Evolutionary conservation across 30 jellyfish, hydroid and myxozoan genomes (phyloP).

Genomic region (Sanderia malayensis): DNA sequence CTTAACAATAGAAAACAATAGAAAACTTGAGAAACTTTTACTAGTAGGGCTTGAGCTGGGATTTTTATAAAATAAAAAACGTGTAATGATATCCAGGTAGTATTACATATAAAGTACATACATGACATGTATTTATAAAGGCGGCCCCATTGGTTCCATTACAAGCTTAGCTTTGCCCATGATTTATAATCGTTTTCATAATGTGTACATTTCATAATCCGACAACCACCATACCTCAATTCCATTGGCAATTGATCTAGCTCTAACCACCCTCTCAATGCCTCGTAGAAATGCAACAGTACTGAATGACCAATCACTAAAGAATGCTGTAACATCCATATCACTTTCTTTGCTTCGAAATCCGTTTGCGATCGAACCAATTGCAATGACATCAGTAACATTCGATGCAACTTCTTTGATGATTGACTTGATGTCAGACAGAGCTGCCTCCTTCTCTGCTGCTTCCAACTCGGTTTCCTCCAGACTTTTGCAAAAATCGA

Average conservation of each 20-base stretch:
- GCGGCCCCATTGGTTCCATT: too few species aligned
- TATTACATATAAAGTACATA: background rate
- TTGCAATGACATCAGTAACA: conserved; percentile 19
- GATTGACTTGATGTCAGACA: conserved; percentile 13
- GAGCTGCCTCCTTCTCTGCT: background rate
- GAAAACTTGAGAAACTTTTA: background rate
- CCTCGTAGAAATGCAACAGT: background rate
- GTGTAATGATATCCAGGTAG: background rate
- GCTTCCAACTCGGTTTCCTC: conserved; percentile 8
- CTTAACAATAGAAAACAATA: background rate
- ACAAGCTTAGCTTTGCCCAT: too few species aligned
- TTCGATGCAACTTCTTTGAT: background rate
- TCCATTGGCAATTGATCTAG: too few species aligned
- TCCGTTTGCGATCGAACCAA: conserved; percentile 42
- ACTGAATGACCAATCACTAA: background rate
- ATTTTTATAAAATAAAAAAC: too few species aligned
- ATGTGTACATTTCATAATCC: background rate
- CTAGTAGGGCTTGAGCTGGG: too few species aligned
- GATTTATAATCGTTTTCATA: too few species aligned
- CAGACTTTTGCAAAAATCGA: background rate
- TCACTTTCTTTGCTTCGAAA: conserved; percentile 32
- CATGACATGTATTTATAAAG: background rate
- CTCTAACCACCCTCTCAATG: too few species aligned
- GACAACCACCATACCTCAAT: background rate
- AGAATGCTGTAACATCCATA: conserved; percentile 24